phyloP scores from a whole-genome alignment of 2,113 vertebrate species.

The zebrafish (Danio rerio) region GRCz12tu NC_133191.1:1667501-1668000 shows the following conservation, averaged over 20 bases:
- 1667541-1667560: no score
- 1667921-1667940: neutral
- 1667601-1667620: no score
- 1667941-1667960: no score
- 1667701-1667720: constrained; percentile 22
- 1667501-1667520: no score
- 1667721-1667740: constrained; percentile 50
- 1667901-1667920: constrained; percentile 39
- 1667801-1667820: constrained; percentile 42
- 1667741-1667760: constrained; percentile 40
- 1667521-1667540: no score
- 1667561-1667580: no score
- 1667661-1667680: neutral
- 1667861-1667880: constrained; percentile 52
- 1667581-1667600: no score
- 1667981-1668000: no score
- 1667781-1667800: constrained; percentile 53
- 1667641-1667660: neutral
- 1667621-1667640: neutral
- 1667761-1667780: constrained; percentile 50
- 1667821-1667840: constrained; percentile 59
- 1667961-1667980: no score
- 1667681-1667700: neutral
- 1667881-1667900: constrained; percentile 22
- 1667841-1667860: constrained; percentile 52